phyloP scores from a whole-genome alignment of 2,797 vertebrate genomes.

The Ceryle rudis region DNA sequence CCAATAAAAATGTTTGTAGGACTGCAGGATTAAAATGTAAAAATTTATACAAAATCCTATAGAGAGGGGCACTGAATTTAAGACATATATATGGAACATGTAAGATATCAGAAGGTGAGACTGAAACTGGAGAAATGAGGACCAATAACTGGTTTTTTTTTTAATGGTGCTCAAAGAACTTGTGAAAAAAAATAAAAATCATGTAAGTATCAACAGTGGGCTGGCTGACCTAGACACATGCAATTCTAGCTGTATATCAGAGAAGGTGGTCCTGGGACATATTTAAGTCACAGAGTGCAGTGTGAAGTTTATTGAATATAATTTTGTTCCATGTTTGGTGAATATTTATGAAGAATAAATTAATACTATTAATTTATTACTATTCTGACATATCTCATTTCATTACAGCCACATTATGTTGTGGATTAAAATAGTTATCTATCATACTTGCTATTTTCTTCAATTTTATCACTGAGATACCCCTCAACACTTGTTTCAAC shows the following conservation, averaged over 20 bases:
- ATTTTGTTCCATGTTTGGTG: neutral
- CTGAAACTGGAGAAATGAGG: neutral
- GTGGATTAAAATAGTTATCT: neutral
- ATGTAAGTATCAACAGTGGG: accelerated
- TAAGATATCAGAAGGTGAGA: neutral
- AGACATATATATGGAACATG: neutral
- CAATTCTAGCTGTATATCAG: neutral
- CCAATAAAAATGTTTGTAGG: neutral
- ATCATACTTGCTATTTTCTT: neutral
- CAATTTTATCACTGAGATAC: neutral
- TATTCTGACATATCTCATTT: neutral
- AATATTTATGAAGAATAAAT: neutral
- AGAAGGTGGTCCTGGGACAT: neutral
- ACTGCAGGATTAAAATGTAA: neutral
- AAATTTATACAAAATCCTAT: neutral
- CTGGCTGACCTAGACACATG: neutral
- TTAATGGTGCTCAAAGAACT: neutral
- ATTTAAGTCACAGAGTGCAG: neutral
- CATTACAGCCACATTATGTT: neutral
- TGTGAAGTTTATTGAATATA: neutral
- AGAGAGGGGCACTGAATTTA: neutral
- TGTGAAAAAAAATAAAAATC: neutral
- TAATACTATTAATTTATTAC: neutral
- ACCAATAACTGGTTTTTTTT: neutral
- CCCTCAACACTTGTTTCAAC: neutral